Percentiles rank a stretch among this genome's conserved stretches.
Evolutionary conservation across 2,113 vertebrate species (phyloP).

Genomic region (Tachuris rubrigastra): DNA sequence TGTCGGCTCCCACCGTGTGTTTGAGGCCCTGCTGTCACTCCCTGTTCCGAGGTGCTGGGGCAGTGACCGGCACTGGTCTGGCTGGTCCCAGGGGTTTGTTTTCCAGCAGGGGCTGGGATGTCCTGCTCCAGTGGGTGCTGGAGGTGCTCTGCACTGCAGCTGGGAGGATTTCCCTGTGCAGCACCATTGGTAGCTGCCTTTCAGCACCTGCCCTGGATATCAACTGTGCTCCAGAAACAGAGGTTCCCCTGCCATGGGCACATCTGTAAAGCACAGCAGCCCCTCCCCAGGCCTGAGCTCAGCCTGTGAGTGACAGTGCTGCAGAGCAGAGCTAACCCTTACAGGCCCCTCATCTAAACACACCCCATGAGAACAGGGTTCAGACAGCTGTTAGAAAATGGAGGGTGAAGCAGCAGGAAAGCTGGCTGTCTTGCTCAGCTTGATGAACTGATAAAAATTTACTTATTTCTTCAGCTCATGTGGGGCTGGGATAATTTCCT

Average conservation of each 20-base stretch:
- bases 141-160: fast-evolving
- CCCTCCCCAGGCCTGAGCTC: not conserved
- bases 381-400: not conserved
- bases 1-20: not conserved
- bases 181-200: not conserved
- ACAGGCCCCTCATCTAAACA: fast-evolving
- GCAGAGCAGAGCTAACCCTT: not conserved
- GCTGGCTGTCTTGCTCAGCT: not conserved
- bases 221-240: not conserved
- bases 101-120: fast-evolving
- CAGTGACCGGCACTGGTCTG: not conserved
- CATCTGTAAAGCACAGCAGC: not conserved
- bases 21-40: not conserved
- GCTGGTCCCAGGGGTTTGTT: fast-evolving
- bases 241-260: not conserved
- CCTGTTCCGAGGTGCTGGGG: not conserved
- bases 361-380: not conserved
- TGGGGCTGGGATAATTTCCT: not conserved
- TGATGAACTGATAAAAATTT: not conserved
- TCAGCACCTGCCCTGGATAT: fast-evolving
- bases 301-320: fast-evolving
- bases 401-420: not conserved
- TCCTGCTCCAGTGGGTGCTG: not conserved
- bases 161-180: not conserved
- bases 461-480: not conserved